These are phyloP conservation scores for Neria commutata DNA, from an alignment of 2,888 invertebrate genomes.

Conservation along the genomic window DNA sequence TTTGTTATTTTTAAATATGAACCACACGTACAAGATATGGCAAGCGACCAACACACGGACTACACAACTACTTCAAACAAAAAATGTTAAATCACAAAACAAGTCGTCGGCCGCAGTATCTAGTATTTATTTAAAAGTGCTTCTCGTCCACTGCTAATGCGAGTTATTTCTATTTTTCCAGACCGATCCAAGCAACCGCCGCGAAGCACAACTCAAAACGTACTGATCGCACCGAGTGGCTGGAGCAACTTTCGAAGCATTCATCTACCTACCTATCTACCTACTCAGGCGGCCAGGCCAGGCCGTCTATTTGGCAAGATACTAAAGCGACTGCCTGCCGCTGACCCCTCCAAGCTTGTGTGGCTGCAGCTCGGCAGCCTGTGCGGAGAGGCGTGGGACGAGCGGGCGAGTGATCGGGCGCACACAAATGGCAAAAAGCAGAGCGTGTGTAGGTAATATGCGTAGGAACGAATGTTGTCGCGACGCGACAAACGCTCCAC, in stretches of 20 bases:
- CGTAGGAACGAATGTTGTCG: conserved; percentile 30
- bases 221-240: conserved; percentile 52
- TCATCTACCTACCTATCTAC: conserved; percentile 12
- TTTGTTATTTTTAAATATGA: too few species aligned
- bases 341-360: too few species aligned
- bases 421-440: conserved; percentile 1
- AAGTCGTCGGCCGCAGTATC: too few species aligned
- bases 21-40: too few species aligned
- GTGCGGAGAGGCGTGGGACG: neutral
- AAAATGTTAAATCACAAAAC: too few species aligned
- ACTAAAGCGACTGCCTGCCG: conserved; percentile 1
- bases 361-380: too few species aligned
- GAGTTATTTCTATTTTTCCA: conserved; percentile 22
- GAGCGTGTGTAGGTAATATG: conserved; percentile 29
- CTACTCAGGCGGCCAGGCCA: conserved; percentile 1
- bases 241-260: conserved; percentile 35
- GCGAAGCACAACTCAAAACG: conserved; percentile 57
- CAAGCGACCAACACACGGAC: too few species aligned
- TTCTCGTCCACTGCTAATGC: too few species aligned
- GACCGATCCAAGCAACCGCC: conserved; percentile 51
- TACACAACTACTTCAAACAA: too few species aligned
- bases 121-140: too few species aligned
- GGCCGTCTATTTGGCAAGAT: neutral
- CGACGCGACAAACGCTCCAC: conserved; percentile 14
- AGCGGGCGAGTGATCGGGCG: neutral